These are phyloP conservation scores for Drosophila grimshawi DNA, from an alignment of 1,140 invertebrate genomes.

Conservation along the genomic window DNA sequence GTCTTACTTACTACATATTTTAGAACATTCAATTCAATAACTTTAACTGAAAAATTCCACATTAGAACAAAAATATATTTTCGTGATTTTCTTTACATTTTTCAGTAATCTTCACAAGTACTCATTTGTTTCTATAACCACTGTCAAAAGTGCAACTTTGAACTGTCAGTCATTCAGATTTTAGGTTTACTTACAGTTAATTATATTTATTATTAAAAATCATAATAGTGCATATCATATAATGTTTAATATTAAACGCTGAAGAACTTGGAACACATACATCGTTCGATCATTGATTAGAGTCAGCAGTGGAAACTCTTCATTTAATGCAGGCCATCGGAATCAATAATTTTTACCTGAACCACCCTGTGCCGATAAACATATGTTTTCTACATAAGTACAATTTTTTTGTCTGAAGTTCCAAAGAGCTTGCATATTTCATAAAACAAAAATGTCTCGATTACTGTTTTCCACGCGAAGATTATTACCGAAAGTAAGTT, in stretches of 20 bases:
- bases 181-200: too few relatives aligned
- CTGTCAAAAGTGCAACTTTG: background rate
- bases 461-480: conserved; percentile 63
- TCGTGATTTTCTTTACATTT: background rate
- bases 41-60: too few relatives aligned
- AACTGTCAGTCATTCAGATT: background rate
- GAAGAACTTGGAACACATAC: background rate
- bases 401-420: conserved; percentile 32
- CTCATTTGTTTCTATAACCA: background rate
- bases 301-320: conserved; percentile 4
- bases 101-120: background rate
- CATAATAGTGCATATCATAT: background rate
- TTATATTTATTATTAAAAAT: background rate
- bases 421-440: conserved; percentile 20
- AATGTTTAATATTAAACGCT: background rate
- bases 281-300: background rate
- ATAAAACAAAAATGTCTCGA: conserved; percentile 56
- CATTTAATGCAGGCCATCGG: background rate
- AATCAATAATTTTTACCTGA: background rate
- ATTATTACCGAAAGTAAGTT: conserved; percentile 60
- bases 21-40: too few relatives aligned
- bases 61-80: too few relatives aligned
- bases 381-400: conserved; percentile 36
- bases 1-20: too few relatives aligned
- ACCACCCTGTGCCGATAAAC: conserved; percentile 40